Evolutionary conservation across 2,888 invertebrate species (phyloP).

Genomic region (Tenthredo scrophulariae): DNA sequence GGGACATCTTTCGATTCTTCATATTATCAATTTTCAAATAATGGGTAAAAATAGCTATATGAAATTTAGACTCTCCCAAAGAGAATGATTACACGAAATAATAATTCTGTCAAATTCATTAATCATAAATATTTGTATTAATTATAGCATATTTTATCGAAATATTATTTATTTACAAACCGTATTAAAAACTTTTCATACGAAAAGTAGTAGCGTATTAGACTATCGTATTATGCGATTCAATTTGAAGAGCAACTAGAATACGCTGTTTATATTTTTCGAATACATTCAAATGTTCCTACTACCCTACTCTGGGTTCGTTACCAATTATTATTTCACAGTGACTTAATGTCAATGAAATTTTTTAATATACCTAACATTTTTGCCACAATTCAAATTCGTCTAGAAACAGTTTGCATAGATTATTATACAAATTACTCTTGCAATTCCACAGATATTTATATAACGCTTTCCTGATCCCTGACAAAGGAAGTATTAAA

Average conservation of each 20-base stretch:
- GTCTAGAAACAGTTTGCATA: neutral
- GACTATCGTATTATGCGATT: neutral
- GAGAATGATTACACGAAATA: neutral
- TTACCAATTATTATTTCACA: neutral
- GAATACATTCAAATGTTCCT: neutral
- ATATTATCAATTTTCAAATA: neutral
- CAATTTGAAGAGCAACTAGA: neutral
- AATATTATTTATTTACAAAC: slow-evolving; percentile 41
- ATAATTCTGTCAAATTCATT: neutral
- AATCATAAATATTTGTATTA: slow-evolving; percentile 18
- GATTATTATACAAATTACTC: slow-evolving; percentile 19
- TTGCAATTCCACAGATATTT: slow-evolving; percentile 25
- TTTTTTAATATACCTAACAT: neutral
- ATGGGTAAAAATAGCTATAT: neutral
- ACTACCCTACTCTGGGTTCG: neutral
- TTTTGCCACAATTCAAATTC: slow-evolving; percentile 5
- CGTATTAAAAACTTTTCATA: slow-evolving; percentile 29
- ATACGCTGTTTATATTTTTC: neutral
- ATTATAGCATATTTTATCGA: slow-evolving; percentile 12
- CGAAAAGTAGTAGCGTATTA: neutral
- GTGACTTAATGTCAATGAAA: neutral
- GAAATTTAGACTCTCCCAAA: neutral
- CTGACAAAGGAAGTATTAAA: neutral
- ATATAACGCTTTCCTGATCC: neutral
- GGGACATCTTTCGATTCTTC: neutral